Percentiles rank a stretch among this genome's conserved stretches.
phyloP scores from a whole-genome alignment of 2,888 invertebrate genomes.

The Drosophila austrosaltans region DNA sequence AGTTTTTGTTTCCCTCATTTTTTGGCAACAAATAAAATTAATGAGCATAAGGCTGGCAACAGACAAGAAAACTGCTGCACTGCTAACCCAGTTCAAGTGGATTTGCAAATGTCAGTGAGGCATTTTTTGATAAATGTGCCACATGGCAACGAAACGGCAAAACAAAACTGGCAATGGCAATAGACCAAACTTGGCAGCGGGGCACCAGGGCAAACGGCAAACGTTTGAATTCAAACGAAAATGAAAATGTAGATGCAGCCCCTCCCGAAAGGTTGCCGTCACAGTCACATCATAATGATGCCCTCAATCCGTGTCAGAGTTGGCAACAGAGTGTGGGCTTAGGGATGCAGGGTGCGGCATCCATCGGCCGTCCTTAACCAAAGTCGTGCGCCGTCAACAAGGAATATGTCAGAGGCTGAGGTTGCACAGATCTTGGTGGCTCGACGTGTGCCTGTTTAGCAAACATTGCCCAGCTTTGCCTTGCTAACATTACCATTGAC shows the following conservation, averaged over 20 bases:
- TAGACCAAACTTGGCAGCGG: not conserved
- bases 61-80: constrained; percentile 51
- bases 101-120: constrained; percentile 69
- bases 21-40: constrained; percentile 66
- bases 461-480: constrained; percentile 56
- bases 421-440: constrained; percentile 49
- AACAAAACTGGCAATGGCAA: constrained; percentile 6
- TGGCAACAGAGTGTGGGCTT: constrained; percentile 24
- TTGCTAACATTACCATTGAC: constrained; percentile 57
- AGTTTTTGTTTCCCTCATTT: constrained; percentile 13
- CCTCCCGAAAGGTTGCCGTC: constrained; percentile 72
- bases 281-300: constrained; percentile 76
- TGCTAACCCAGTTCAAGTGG: constrained; percentile 69
- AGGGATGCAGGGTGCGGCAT: constrained; percentile 14
- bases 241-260: constrained; percentile 64
- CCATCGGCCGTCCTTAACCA: constrained; percentile 56
- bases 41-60: constrained; percentile 58
- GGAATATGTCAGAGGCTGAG: constrained; percentile 77
- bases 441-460: constrained; percentile 77
- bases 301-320: constrained; percentile 69
- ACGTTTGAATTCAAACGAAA: constrained; percentile 64
- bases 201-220: not conserved
- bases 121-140: constrained; percentile 77
- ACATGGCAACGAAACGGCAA: constrained; percentile 54
- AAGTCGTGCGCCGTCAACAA: constrained; percentile 76